Conservation (phyloP, 2,888 invertebrate genomes). For the Andrena chrysosceles region DNA sequence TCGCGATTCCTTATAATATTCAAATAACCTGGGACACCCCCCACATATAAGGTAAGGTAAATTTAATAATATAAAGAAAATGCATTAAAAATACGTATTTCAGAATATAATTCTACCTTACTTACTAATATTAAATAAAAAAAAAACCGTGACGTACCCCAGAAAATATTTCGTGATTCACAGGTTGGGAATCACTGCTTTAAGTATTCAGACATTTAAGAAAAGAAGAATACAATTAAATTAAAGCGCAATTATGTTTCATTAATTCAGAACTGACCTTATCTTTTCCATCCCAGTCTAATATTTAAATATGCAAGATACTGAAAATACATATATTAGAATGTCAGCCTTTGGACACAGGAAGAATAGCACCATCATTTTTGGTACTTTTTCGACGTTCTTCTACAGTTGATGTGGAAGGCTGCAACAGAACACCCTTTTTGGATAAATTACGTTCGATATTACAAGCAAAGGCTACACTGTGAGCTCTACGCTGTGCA, state of each 20-base stretch:
- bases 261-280: not conserved
- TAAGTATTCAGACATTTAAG: not conserved
- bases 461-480: conserved; percentile 69
- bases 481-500: conserved; percentile 63
- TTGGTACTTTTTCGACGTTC: conserved; percentile 50
- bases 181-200: too few species aligned
- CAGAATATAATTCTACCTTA: too few species aligned
- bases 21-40: too few species aligned
- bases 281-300: not conserved
- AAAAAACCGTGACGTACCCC: too few species aligned
- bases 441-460: conserved; percentile 36
- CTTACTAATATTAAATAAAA: too few species aligned
- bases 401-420: conserved; percentile 24
- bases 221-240: not conserved
- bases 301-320: not conserved
- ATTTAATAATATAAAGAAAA: too few species aligned
- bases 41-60: too few species aligned
- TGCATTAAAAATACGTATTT: too few species aligned
- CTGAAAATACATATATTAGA: not conserved
- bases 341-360: conserved; percentile 52
- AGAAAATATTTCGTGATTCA: too few species aligned
- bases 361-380: conserved; percentile 42
- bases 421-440: conserved; percentile 20
- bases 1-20: too few species aligned
- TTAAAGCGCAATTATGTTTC: not conserved